Base-by-base conservation (phyloP, 2,888 invertebrate genomes). In the Eupithecia insigniata region DNA sequence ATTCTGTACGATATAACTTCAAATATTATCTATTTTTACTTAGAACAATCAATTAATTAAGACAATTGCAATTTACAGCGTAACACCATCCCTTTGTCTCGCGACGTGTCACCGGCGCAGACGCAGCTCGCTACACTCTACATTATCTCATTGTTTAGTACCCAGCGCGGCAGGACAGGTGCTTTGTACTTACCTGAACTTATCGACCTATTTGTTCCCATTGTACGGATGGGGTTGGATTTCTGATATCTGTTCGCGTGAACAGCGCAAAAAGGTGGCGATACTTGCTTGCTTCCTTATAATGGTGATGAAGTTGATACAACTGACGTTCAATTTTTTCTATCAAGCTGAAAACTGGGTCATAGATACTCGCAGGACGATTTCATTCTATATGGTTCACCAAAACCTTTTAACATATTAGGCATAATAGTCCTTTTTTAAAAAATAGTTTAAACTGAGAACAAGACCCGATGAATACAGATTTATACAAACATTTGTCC, bases 141-240 rank as follows among this genome's bases (percentile, higher is more conserved):
- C 82, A 81, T 82, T 85, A 86, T 83, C 84, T 70, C 80, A 80
- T 81, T 80, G 81, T 83, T 81, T 80, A 72, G 55, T 36, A 36
- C 18, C 26, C n/a, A n/a, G n/a, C n/a, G 12, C 10, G 16, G 34
- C 28, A 67, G 60, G 12, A 60, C 30, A 60, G 60, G 60, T 60
- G 60, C 60, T 16, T 28, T 60, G 30, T 60, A 60, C 30, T 30
- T 30, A 55, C 5, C 55, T 60, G 60, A 30, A 60, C 60, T 30
- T 30, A 30, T 28, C 60, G 55, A 55, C 51, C 22, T 51, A 51
- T 55, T 55, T 55, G 55, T 55, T 55, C 26, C 12, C 14, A 14
- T 26, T 55, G 26, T 55, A 5, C 14, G 12, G 55, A 55, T 5
- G 55, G 26, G 26, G 7, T 26, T 12, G 26, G 26, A 55, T 55